Evolutionary conservation across 2,113 vertebrate species (phyloP), one percentile per base, ranked within the genome.

Genomic region (Protomyctophum bolini): DNA sequence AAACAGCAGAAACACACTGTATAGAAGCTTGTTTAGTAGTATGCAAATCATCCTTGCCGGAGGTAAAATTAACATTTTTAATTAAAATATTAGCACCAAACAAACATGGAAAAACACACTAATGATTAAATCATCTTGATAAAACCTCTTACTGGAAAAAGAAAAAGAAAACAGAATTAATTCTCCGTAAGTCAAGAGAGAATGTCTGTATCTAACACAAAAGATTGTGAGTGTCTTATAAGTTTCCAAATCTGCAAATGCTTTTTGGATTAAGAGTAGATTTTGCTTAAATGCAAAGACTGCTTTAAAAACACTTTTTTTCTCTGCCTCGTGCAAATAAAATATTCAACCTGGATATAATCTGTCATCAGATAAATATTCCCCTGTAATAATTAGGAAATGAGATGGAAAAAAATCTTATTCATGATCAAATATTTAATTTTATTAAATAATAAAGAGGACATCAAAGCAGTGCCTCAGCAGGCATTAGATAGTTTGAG

Each of bases 31-130:
- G 91, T 93, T 92, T 91, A 90, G 89, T 92, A 85, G 57, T 91
- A 92, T 94, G 92, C 91, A 93, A 93, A 93, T 94, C 70, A 79
- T 72, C 83, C 75, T 88, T 84, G 92, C 92, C 89, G 73, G 90
- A 88, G 93, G 93, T 92, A 88, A 92, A 93, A 94, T 94, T 91
- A 93, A 91, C 91, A 92, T 92, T 93, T 93, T 92, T 90, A 93
- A 94, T 93, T 93, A 92, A 93, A 94, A 92, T 94, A 94, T 93
- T 92, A 93, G 91, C 90, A 75, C 89, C 92, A 93, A 94, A 94
- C 92, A 93, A 94, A 94, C 92, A 94, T 82, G 66, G 91, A 90
- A 94, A 93, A 94, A 94, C 93, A 93, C 91, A 94, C 92, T 92
- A 91, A 93, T 92, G 91, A 94, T 93, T 92, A 91, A 91, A 93